phyloP scores from a whole-genome alignment of 2,888 invertebrate species.

The Drosophila helvetica region DNA sequence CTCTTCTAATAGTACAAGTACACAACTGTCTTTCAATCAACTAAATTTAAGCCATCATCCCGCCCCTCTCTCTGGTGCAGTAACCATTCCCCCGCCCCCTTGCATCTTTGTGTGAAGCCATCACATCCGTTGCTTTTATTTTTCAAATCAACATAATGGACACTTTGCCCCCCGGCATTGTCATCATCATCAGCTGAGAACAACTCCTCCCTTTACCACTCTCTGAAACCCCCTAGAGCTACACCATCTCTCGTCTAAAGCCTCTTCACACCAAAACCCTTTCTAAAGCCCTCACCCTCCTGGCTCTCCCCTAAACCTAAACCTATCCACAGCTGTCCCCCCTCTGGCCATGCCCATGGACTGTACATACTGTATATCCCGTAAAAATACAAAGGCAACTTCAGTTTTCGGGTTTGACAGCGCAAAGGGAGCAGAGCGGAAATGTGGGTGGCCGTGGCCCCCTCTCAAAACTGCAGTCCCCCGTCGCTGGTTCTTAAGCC shows the following conservation, averaged over 20 bases:
- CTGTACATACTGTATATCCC: conserved; percentile 52
- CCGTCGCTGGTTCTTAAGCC: conserved; percentile 22
- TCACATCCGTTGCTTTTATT: conserved; percentile 69
- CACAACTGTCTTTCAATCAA: conserved; percentile 75
- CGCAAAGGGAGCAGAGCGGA: conserved; percentile 18
- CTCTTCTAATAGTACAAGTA: too few relatives aligned
- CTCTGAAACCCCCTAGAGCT: not conserved
- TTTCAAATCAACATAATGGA: conserved; percentile 80
- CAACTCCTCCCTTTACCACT: not conserved
- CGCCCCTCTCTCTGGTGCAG: conserved; percentile 3
- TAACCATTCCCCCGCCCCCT: not conserved
- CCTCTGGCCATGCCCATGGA: conserved; percentile 27
- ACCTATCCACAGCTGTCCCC: conserved; percentile 3
- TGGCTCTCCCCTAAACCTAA: too few relatives aligned
- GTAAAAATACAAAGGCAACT: conserved; percentile 68
- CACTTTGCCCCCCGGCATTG: conserved; percentile 74
- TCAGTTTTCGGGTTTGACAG: conserved; percentile 70
- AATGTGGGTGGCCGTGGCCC: not conserved
- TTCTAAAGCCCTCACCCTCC: not conserved
- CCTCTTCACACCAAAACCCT: not conserved
- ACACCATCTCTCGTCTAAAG: not conserved
- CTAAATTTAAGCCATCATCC: conserved; percentile 54
- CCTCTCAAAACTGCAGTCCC: not conserved
- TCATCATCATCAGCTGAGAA: conserved; percentile 11
- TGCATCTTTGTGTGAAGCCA: conserved; percentile 53